These are phyloP conservation scores for Kradibia gibbosae DNA, from an alignment of 1,140 invertebrate genomes.

Conservation along the genomic window DNA sequence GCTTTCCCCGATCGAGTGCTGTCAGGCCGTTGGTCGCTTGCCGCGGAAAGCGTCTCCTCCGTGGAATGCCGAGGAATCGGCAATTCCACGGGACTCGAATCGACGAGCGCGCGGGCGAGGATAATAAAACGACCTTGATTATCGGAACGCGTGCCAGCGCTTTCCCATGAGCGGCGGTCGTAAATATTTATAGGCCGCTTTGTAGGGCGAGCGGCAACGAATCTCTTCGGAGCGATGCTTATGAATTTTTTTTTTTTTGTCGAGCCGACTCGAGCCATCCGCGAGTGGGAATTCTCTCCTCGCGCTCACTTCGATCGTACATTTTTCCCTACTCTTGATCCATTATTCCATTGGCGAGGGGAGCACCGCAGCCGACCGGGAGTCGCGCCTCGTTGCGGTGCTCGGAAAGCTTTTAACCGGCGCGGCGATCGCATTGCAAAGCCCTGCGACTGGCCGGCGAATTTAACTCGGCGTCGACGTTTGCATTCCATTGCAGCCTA, in stretches of 20 bases:
- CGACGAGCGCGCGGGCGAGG: neutral
- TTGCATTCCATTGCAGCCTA: too few species aligned
- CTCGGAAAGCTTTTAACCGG: too few species aligned
- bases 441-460: too few species aligned
- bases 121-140: constrained; percentile 24
- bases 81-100: neutral
- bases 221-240: neutral
- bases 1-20: constrained; percentile 3
- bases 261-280: too few species aligned
- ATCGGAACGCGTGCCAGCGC: constrained; percentile 31
- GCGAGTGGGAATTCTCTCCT: too few species aligned
- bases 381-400: too few species aligned
- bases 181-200: constrained; percentile 36
- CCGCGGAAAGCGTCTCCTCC: neutral
- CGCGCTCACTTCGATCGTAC: too few species aligned
- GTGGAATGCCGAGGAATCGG: neutral
- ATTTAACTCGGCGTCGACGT: too few species aligned
- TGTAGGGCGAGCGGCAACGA: neutral
- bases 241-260: neutral
- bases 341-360: too few species aligned
- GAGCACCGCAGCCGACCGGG: too few species aligned
- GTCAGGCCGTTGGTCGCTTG: constrained; percentile 4
- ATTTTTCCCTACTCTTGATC: too few species aligned
- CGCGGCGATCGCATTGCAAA: too few species aligned
- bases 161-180: constrained; percentile 24